Percentiles rank a stretch among this genome's conserved stretches.
These are phyloP conservation scores for Drosophila santomea DNA, from an alignment of 1,140 invertebrate species.

Conservation along the genomic window DNA sequence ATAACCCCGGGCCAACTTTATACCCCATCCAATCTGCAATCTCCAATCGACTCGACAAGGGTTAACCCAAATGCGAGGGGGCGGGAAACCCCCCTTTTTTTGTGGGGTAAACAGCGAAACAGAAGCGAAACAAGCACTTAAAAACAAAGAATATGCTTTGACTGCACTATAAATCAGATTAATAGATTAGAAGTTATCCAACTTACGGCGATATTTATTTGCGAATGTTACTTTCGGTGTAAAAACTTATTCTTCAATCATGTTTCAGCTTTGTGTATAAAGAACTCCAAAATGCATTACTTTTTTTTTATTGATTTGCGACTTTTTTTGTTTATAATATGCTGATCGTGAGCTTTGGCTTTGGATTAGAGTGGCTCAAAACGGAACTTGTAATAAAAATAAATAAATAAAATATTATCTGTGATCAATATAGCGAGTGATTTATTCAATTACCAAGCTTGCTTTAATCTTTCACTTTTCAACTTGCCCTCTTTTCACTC, in stretches of 20 bases:
- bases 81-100: not conserved
- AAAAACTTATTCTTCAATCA: not conserved
- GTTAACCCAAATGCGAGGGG: conserved; percentile 9
- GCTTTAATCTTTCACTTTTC: conserved; percentile 4
- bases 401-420: too few relatives aligned
- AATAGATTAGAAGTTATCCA: not conserved
- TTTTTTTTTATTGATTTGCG: too few relatives aligned
- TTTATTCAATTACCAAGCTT: not conserved
- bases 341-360: too few relatives aligned
- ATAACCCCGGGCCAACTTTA: conserved; percentile 33
- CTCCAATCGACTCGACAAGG: conserved; percentile 5
- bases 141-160: not conserved
- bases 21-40: not conserved
- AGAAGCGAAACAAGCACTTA: not conserved
- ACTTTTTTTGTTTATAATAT: too few relatives aligned
- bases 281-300: too few relatives aligned
- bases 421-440: not conserved
- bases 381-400: too few relatives aligned
- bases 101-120: not conserved
- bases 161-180: not conserved
- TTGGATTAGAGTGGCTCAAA: too few relatives aligned
- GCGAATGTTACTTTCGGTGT: not conserved
- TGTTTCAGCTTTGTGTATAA: too few relatives aligned
- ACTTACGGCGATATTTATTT: not conserved
- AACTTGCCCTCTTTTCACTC: conserved; percentile 10